A percentile compares a stretch with the other conserved stretches of the same genome.
phyloP scores from a whole-genome alignment of 92 coral and sea anemone genomes.

The Paramuricea clavata region DNA sequence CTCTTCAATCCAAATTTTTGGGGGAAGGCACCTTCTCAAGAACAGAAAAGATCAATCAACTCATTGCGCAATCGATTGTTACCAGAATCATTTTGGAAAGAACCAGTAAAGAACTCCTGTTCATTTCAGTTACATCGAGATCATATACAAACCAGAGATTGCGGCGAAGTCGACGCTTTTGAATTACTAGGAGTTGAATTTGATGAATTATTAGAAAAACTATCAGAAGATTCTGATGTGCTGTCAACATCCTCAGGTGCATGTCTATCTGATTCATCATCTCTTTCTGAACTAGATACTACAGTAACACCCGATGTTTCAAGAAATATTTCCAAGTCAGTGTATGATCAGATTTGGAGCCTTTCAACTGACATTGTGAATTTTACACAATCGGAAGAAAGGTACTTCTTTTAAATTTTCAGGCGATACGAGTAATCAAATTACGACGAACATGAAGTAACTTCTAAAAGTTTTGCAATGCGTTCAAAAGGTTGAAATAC shows the following conservation, averaged over 20 bases:
- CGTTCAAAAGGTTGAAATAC: not conserved
- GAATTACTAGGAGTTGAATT: slow-evolving; percentile 93
- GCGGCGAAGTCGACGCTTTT: slow-evolving; percentile 59
- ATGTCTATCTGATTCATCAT: slow-evolving; percentile 71
- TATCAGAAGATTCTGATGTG: slow-evolving; percentile 92
- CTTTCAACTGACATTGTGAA: slow-evolving; percentile 43
- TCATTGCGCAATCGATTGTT: slow-evolving; percentile 85
- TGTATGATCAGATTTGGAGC: slow-evolving; percentile 80
- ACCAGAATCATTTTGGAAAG: slow-evolving; percentile 86
- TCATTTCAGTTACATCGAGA: not conserved
- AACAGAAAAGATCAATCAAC: not conserved
- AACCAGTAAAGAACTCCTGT: slow-evolving; percentile 57
- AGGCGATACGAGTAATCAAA: not conserved
- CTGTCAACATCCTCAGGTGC: slow-evolving; percentile 75
- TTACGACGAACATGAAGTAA: not conserved
- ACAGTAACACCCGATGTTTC: slow-evolving; percentile 76
- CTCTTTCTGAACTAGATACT: slow-evolving; percentile 84
- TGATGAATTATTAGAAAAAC: slow-evolving; percentile 90
- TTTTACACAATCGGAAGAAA: slow-evolving; percentile 27
- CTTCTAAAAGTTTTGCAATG: not conserved
- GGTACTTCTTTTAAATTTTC: slow-evolving; percentile 31
- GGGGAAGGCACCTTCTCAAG: slow-evolving; percentile 11
- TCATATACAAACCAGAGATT: not conserved
- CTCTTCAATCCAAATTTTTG: slow-evolving; percentile 28
- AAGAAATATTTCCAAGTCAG: slow-evolving; percentile 71